Base-by-base conservation (phyloP, 2,888 invertebrate genomes). In the Diaprepes abbreviatus region DNA sequence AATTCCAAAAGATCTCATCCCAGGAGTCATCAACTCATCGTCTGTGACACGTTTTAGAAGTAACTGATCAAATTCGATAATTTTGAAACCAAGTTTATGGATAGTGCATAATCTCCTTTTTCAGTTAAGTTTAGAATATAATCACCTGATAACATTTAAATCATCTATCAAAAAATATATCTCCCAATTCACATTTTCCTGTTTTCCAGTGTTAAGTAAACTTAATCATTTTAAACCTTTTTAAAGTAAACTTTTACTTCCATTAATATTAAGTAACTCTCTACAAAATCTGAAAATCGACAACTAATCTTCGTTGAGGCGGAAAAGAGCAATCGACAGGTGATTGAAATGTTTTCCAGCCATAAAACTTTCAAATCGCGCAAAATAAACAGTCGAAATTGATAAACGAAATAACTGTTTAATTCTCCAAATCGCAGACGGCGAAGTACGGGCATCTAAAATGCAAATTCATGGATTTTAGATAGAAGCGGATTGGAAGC, bases 341-440 rank as follows among this genome's bases (percentile, higher is more conserved):
- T 80, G 79, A 81, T 79, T 78, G 77, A 78, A 79, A 78, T 77
- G 77, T 72, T 76, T 76, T 75, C 76, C 69, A 74, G 35, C 57
- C 75, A 74, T 77, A 78, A 79, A 80, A 80, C 77, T 77, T 78
- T 75, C 72, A 64, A 70, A 72, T 73, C 75, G 73, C 74, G 73
- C 67, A 79, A 80, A 79, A 80, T 79, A 81, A 80, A 81, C 79
- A 80, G 75, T 75, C 76, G 74, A 74, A 77, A 75, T 80, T 81
- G 80, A 81, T 78, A 79, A 81, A 81, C 79, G 80, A 82, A 83
- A 82, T 82, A 82, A 82, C 80, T 81, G 79, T 83, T 82, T 83
- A 83, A 84, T 83, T 83, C 68, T 69, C 36, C 16, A 14, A 60
- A 62, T 55, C 57, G 57, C 63, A 62, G 31, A 45, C 67, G 35